These are phyloP conservation scores for Microctenopoma steveboyesi DNA, from an alignment of 2,797 vertebrate species.

Conservation along the genomic window DNA sequence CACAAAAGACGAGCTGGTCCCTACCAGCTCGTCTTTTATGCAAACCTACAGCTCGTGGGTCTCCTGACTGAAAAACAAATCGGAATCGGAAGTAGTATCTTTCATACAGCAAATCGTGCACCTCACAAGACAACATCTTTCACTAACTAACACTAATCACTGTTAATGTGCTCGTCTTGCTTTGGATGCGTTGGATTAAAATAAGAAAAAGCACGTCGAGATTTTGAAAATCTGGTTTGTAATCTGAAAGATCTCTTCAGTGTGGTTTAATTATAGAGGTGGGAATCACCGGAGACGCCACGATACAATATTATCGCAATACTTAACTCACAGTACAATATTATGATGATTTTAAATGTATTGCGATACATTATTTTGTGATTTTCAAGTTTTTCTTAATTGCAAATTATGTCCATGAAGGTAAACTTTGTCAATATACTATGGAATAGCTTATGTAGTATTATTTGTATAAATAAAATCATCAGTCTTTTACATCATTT, in stretches of 20 bases:
- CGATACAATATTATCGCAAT: too few species aligned
- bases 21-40: too few species aligned
- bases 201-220: not conserved
- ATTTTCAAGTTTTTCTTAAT: too few species aligned
- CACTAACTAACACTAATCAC: slow-evolving; percentile 22
- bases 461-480: too few species aligned
- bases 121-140: slow-evolving; percentile 38
- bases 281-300: too few species aligned
- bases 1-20: slow-evolving; percentile 29
- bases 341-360: too few species aligned
- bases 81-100: slow-evolving; percentile 15
- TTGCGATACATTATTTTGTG: too few species aligned
- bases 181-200: slow-evolving; percentile 27
- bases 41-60: slow-evolving; percentile 30
- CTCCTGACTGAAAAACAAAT: slow-evolving; percentile 31
- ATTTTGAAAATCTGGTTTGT: slow-evolving; percentile 42
- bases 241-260: slow-evolving; percentile 47
- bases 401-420: too few species aligned
- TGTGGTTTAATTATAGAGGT: slow-evolving; percentile 10
- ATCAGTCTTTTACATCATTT: too few species aligned
- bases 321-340: too few species aligned
- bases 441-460: too few species aligned
- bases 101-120: slow-evolving; percentile 21
- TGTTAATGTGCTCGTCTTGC: slow-evolving; percentile 54
- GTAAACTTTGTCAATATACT: too few species aligned